A percentile compares a stretch with the other conserved stretches of the same genome.
Evolutionary conservation across 2,113 vertebrate species (phyloP).

Genomic region (Apteryx owenii): DNA sequence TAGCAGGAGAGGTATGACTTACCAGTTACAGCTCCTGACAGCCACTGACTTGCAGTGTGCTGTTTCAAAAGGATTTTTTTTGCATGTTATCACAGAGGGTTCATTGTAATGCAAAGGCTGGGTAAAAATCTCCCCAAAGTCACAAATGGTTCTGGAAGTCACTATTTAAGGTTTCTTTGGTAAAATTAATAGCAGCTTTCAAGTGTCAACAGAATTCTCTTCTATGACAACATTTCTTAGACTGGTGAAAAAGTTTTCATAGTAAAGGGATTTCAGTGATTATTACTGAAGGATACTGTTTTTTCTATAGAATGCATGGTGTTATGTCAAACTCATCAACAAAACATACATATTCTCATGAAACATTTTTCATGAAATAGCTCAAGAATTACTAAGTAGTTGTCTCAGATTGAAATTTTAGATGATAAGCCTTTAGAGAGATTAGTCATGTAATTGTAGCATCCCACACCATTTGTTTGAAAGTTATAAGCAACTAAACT

Average conservation of each 20-base stretch:
- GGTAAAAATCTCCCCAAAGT: background rate
- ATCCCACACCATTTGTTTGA: background rate
- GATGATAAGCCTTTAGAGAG: background rate
- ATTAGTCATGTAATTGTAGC: background rate
- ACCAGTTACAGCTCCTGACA: slow-evolving; percentile 7
- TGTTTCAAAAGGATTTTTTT: slow-evolving; percentile 33
- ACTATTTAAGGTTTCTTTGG: background rate
- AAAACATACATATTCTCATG: background rate
- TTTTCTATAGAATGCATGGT: background rate
- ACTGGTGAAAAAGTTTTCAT: background rate
- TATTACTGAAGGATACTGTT: background rate
- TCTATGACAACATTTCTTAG: background rate
- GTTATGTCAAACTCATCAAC: background rate
- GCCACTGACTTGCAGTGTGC: background rate
- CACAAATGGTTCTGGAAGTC: background rate
- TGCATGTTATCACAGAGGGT: background rate
- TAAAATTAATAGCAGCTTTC: background rate
- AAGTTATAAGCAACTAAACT: background rate
- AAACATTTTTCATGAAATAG: background rate
- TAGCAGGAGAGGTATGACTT: background rate
- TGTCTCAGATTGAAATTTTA: background rate
- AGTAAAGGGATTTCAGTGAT: background rate
- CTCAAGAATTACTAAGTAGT: background rate
- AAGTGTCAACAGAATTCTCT: background rate
- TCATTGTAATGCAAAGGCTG: slow-evolving; percentile 32